Conservation (phyloP, 2,797 vertebrate genomes). For the Brachymystax lenok region DNA sequence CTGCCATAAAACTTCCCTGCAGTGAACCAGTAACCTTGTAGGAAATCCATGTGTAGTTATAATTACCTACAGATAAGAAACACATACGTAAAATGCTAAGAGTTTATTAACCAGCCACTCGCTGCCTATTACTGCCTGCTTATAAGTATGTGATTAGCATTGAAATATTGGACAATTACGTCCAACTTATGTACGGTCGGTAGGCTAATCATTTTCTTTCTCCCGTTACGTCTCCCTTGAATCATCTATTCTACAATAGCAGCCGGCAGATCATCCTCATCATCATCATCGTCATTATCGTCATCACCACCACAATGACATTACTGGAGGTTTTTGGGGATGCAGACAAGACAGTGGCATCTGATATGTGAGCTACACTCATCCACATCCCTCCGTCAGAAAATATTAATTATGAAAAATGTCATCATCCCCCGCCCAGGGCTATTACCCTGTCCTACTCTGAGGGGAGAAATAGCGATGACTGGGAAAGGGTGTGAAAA, state of each 20-base stretch:
- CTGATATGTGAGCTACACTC: conserved; percentile 69
- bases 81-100: conserved; percentile 1
- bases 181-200: not conserved
- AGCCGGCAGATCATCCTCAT: not conserved
- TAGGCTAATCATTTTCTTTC: not conserved
- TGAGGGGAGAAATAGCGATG: conserved; percentile 74
- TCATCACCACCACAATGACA: conserved; percentile 42
- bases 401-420: conserved; percentile 87
- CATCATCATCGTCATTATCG: not conserved
- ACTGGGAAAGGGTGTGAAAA: conserved; percentile 40
- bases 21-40: not conserved
- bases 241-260: conserved; percentile 9
- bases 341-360: conserved; percentile 67
- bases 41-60: not conserved
- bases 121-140: not conserved
- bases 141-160: not conserved
- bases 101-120: not conserved
- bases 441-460: conserved; percentile 82
- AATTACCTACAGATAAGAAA: not conserved
- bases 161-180: conserved; percentile 6
- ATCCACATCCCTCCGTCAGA: conserved; percentile 74
- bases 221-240: not conserved
- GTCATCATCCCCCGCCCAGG: conserved; percentile 84
- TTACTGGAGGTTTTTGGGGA: conserved; percentile 75
- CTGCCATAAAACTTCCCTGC: not conserved